Evolutionary conservation across 2,113 vertebrate genomes (phyloP).

Genomic region (Zosterops borbonicus): DNA sequence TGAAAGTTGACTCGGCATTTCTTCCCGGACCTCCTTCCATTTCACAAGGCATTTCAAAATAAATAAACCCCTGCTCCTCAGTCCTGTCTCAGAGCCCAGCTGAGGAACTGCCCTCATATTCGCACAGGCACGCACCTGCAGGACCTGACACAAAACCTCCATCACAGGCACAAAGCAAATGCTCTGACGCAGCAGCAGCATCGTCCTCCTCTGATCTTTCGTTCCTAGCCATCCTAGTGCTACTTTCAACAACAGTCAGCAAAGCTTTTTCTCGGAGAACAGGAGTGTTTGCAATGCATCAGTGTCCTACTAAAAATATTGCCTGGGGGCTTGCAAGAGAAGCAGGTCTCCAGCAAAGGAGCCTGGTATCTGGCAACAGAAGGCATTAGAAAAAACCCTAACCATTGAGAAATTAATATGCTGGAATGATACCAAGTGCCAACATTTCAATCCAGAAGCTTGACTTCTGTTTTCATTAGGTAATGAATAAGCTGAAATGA

Average conservation of each 20-base stretch:
- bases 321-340: background rate
- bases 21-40: background rate
- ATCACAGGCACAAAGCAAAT: background rate
- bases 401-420: conserved; percentile 22
- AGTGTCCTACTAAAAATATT: conserved; percentile 9
- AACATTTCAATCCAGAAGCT: conserved; percentile 1
- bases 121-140: background rate
- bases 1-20: conserved; percentile 5
- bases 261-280: background rate
- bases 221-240: background rate
- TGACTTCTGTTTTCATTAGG: conserved; percentile 24
- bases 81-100: background rate
- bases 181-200: background rate
- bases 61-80: background rate
- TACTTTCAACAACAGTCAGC: conserved; percentile 14
- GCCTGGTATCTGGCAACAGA: background rate
- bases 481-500: background rate
- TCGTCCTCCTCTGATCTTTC: background rate
- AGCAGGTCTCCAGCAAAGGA: background rate
- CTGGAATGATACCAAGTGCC: background rate
- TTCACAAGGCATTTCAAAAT: conserved; percentile 12
- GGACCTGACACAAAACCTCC: background rate
- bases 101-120: background rate
- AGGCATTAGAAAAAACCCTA: background rate
- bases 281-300: background rate